These are phyloP conservation scores for Allophyes oxyacanthae DNA, from an alignment of 2,888 invertebrate species.

Conservation along the genomic window DNA sequence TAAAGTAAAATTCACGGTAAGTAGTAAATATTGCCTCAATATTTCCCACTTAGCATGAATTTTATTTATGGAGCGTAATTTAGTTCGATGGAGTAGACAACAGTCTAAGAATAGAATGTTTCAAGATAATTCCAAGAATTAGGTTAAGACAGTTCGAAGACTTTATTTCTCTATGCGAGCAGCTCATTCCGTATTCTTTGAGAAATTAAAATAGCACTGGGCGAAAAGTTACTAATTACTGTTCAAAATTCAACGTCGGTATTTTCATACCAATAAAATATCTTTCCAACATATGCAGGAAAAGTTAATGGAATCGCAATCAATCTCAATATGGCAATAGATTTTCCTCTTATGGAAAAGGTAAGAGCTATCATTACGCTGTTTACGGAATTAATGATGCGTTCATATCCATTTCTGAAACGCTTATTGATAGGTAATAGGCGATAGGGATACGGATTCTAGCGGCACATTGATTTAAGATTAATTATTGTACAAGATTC, in stretches of 20 bases:
- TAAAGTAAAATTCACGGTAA: conserved; percentile 2
- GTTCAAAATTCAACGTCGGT: not conserved
- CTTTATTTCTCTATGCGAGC: not conserved
- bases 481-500: no score
- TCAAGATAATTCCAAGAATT: conserved; percentile 22
- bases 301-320: conserved; percentile 25
- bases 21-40: conserved; percentile 25
- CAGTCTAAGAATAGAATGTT: conserved; percentile 10
- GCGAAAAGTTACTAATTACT: not conserved
- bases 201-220: not conserved
- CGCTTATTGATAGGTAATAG: no score
- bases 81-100: conserved; percentile 1
- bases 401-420: conserved; percentile 25
- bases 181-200: not conserved
- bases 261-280: not conserved
- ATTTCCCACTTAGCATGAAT: conserved; percentile 13
- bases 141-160: not conserved
- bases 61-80: conserved; percentile 33
- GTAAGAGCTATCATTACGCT: conserved; percentile 52
- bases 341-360: conserved; percentile 23
- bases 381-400: conserved; percentile 48
- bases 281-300: conserved; percentile 12
- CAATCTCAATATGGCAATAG: conserved; percentile 30
- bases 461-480: no score
- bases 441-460: no score